These are phyloP conservation scores for Peromyscus polionotus DNA, from an alignment of 2,113 vertebrate species.

Conservation along the genomic window DNA sequence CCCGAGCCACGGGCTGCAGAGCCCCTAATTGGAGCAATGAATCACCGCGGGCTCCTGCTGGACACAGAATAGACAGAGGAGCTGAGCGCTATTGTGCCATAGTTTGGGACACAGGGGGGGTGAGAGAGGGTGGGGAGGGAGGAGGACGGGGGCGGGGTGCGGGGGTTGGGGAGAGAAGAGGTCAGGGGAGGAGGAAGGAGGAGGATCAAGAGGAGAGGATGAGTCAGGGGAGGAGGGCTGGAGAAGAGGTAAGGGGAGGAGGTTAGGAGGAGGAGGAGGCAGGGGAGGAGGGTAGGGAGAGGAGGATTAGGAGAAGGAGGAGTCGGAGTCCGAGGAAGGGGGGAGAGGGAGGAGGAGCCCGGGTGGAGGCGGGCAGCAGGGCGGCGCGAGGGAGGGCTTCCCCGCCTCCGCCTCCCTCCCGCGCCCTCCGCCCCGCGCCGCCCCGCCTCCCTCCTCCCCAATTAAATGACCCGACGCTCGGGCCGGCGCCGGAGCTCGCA, in stretches of 20 bases:
- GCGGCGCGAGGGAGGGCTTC: conserved; percentile 28
- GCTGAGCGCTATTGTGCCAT: conserved; percentile 73
- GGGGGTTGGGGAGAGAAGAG: too few species aligned
- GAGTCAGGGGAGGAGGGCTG: not conserved
- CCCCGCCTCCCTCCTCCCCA: conserved; percentile 71
- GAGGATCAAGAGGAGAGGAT: not conserved
- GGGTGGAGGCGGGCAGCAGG: not conserved
- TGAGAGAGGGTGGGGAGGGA: too few species aligned
- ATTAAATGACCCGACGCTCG: conserved; percentile 75
- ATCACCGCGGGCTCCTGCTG: conserved; percentile 67
- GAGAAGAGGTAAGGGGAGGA: not conserved
- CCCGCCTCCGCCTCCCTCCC: conserved; percentile 52
- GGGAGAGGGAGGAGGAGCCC: not conserved
- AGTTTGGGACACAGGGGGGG: conserved; percentile 58
- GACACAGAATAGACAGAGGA: conserved; percentile 74
- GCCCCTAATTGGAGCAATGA: conserved; percentile 81
- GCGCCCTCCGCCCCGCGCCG: conserved; percentile 1
- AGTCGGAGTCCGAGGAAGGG: not conserved
- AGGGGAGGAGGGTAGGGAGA: not conserved
- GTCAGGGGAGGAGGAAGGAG: not conserved
- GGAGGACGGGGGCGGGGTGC: too few species aligned
- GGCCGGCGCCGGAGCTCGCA: conserved; percentile 80
- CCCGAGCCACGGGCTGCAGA: conserved; percentile 34
- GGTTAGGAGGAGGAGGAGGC: not conserved
- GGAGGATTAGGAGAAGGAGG: not conserved